Evolutionary conservation across 2,888 invertebrate genomes (phyloP).

Genomic region (Tetanocera ferruginea): DNA sequence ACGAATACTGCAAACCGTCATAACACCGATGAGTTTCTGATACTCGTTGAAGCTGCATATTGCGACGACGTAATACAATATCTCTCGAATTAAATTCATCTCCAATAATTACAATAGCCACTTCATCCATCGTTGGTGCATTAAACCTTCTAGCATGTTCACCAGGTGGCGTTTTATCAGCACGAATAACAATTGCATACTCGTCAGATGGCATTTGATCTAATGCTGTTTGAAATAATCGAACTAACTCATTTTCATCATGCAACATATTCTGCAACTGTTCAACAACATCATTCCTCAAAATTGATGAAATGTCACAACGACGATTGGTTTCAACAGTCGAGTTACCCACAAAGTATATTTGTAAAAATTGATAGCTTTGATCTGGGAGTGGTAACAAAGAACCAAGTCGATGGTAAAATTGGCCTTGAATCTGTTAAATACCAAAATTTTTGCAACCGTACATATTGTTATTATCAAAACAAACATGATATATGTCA

Average conservation of each 20-base stretch:
- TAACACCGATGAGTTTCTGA: conserved; percentile 47
- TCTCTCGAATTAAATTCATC: neutral
- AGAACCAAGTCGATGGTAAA: neutral
- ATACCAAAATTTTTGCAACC: too few relatives aligned
- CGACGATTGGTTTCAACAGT: neutral
- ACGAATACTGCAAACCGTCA: conserved; percentile 56
- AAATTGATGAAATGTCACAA: neutral
- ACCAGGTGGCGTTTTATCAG: conserved; percentile 24
- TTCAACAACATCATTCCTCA: conserved; percentile 6
- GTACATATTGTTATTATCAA: too few relatives aligned
- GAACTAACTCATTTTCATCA: neutral
- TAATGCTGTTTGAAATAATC: neutral
- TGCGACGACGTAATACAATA: neutral
- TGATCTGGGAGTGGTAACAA: neutral
- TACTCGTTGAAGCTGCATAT: neutral
- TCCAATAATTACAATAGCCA: conserved; percentile 8
- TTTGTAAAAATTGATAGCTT: conserved; percentile 31
- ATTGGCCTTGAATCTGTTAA: neutral
- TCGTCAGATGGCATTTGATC: conserved; percentile 27
- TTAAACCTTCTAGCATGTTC: conserved; percentile 36
- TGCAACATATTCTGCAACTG: conserved; percentile 22
- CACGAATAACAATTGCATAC: neutral
- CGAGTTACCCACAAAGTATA: conserved; percentile 36
- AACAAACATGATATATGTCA: too few relatives aligned
- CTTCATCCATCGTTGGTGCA: conserved; percentile 17